These are phyloP conservation scores for Bombus confusus DNA, from an alignment of 1,140 invertebrate species.

Conservation along the genomic window DNA sequence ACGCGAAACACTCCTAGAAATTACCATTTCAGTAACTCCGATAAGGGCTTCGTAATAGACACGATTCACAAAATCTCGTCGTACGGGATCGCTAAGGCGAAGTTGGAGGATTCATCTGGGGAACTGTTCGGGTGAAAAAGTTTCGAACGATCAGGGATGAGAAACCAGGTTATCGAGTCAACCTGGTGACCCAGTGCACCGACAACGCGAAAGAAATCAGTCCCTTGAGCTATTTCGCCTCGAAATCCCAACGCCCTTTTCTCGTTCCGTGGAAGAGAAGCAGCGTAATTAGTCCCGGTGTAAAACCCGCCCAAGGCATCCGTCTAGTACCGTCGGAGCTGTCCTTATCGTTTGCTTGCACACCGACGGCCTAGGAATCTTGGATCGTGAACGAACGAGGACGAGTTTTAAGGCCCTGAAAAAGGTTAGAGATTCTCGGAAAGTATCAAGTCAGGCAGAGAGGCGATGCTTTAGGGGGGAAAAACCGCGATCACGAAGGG, in stretches of 20 bases:
- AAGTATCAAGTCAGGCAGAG: constrained; percentile 43
- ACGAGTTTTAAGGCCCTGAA: constrained; percentile 9
- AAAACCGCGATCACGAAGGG: constrained; percentile 16
- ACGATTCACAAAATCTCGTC: background rate
- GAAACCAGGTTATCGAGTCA: background rate
- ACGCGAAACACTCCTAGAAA: background rate
- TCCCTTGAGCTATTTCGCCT: background rate
- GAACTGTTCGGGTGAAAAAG: background rate
- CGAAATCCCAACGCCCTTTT: constrained; percentile 44
- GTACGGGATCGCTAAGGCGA: background rate
- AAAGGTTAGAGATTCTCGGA: background rate
- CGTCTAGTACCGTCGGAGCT: constrained; percentile 59
- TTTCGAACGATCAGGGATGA: background rate
- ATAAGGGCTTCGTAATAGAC: background rate
- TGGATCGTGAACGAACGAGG: constrained; percentile 8
- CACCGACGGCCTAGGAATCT: constrained; percentile 8
- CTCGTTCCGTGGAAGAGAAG: constrained; percentile 40
- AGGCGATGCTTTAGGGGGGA: constrained; percentile 5
- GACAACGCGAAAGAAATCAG: constrained; percentile 3
- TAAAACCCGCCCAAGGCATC: constrained; percentile 55
- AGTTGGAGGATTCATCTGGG: background rate
- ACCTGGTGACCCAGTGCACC: constrained; percentile 9
- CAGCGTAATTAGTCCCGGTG: constrained; percentile 59
- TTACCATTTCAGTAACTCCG: constrained; percentile 14
- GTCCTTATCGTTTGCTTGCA: constrained; percentile 53